Evolutionary conservation across 2,888 invertebrate species (phyloP).

Genomic region (Molanna angustata): DNA sequence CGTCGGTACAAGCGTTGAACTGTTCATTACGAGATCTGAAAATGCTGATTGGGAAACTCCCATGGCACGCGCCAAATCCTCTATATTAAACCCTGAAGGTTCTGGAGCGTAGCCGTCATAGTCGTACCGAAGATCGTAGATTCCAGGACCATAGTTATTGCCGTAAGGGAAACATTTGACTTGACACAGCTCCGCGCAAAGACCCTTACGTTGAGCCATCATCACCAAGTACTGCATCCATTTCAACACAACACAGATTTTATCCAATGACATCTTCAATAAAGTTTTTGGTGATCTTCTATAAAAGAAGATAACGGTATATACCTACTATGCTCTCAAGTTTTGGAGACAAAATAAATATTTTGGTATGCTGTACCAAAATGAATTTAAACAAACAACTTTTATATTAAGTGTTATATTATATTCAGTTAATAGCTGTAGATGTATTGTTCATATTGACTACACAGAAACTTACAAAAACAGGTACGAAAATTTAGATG

Average conservation of each 20-base stretch:
- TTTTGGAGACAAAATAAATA: too few relatives aligned
- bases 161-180: constrained; percentile 16
- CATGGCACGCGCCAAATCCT: constrained; percentile 27
- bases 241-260: constrained; percentile 27
- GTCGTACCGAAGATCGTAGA: constrained; percentile 1
- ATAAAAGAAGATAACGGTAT: too few relatives aligned
- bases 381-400: too few relatives aligned
- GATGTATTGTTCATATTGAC: too few relatives aligned
- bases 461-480: too few relatives aligned
- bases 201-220: constrained; percentile 25
- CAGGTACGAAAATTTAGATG: too few relatives aligned
- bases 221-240: constrained; percentile 30
- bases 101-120: not conserved
- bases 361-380: too few relatives aligned
- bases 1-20: not conserved
- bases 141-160: constrained; percentile 12
- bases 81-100: constrained; percentile 26
- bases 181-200: constrained; percentile 29
- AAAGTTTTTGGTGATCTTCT: too few relatives aligned
- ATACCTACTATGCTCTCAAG: too few relatives aligned
- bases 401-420: too few relatives aligned
- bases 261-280: constrained; percentile 29
- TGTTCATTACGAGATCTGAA: constrained; percentile 14
- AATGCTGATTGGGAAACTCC: constrained; percentile 27
- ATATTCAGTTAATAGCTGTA: too few relatives aligned